A percentile compares a stretch with the other conserved stretches of the same genome.
Conservation (phyloP, 2,888 invertebrate species). For the Drepana falcataria region DNA sequence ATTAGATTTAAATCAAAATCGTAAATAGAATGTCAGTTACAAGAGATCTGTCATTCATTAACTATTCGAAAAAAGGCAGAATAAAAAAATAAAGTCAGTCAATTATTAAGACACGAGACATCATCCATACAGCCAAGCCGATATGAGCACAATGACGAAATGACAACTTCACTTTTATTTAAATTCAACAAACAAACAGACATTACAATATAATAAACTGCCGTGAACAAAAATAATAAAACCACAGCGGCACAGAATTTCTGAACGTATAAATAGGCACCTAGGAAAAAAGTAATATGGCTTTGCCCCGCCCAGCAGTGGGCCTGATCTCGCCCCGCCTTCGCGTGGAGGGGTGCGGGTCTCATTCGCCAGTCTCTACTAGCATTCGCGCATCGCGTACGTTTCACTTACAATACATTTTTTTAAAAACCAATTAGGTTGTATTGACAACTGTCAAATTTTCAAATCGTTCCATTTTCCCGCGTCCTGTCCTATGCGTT, state of each 20-base stretch:
- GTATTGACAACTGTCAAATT: conserved; percentile 2
- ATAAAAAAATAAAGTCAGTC: conserved; percentile 17
- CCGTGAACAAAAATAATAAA: conserved; percentile 50
- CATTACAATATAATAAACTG: conserved; percentile 70
- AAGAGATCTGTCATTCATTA: not conserved
- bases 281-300: conserved; percentile 36
- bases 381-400: conserved; percentile 63
- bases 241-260: conserved; percentile 27
- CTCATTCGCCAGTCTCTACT: conserved; percentile 60
- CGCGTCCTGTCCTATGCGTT: not conserved
- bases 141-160: conserved; percentile 45
- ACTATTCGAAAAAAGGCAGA: conserved; percentile 1
- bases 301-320: conserved; percentile 42
- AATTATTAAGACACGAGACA: conserved; percentile 51
- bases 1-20: not conserved
- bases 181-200: conserved; percentile 41
- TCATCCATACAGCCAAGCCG: conserved; percentile 22
- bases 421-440: conserved; percentile 13
- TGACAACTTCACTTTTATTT: conserved; percentile 53
- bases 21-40: not conserved
- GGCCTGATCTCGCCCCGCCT: conserved; percentile 48
- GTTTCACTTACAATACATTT: conserved; percentile 27
- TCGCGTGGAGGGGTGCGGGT: conserved; percentile 35
- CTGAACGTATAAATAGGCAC: conserved; percentile 45
- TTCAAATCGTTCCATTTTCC: conserved; percentile 2